These are phyloP conservation scores for Synchiropus splendidus DNA, from an alignment of 2,113 vertebrate species.

Conservation along the genomic window DNA sequence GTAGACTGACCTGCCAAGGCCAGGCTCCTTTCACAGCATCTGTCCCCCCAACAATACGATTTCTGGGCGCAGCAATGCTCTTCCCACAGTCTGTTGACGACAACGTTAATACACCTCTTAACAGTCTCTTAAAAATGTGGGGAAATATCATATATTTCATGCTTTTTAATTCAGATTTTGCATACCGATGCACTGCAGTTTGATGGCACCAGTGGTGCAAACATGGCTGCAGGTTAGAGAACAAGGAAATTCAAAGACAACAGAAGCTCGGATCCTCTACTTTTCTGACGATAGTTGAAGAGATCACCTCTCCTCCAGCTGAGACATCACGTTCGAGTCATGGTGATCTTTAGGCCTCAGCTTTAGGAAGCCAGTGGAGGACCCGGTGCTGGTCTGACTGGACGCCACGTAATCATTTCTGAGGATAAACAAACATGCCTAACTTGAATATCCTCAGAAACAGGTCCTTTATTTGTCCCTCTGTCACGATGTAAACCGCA, in stretches of 20 bases:
- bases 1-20: constrained; percentile 95
- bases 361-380: constrained; percentile 40
- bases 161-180: background rate
- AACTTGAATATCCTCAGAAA: too few species aligned
- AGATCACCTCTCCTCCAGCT: constrained; percentile 39
- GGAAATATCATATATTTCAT: background rate
- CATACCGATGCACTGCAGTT: constrained; percentile 58
- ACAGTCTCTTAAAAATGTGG: background rate
- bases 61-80: constrained; percentile 26
- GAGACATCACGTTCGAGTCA: constrained; percentile 3
- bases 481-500: too few species aligned
- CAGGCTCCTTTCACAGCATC: constrained; percentile 63
- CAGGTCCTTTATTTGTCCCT: too few species aligned
- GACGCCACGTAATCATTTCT: constrained; percentile 25
- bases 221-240: constrained; percentile 20
- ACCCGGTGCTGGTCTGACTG: constrained; percentile 3
- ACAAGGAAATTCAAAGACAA: background rate
- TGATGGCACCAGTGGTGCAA: constrained; percentile 32
- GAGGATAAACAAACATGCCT: background rate
- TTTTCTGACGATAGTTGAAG: background rate
- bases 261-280: background rate
- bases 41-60: constrained; percentile 80
- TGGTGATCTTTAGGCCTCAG: constrained; percentile 13
- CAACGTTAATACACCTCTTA: background rate
- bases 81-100: constrained; percentile 68